phyloP scores from a whole-genome alignment of 1,140 invertebrate genomes.

The Drosophila arawakana region DNA sequence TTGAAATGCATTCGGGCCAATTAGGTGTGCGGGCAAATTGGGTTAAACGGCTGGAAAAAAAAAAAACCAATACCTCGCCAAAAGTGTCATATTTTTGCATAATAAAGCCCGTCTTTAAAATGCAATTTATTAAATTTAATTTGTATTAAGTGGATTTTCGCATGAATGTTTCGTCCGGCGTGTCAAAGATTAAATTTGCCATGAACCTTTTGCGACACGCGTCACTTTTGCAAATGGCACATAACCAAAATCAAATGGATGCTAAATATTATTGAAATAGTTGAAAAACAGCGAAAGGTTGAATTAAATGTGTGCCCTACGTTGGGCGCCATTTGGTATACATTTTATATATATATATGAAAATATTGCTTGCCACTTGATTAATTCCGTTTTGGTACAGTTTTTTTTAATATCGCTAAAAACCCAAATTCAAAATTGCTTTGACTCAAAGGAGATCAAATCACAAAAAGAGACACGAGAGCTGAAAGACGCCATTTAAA shows the following conservation, averaged over 20 bases:
- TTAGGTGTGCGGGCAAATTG: constrained; percentile 68
- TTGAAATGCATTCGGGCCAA: constrained; percentile 63
- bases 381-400: neutral
- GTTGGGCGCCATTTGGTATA: no score
- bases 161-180: constrained; percentile 25
- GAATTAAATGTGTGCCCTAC: no score
- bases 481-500: constrained; percentile 41
- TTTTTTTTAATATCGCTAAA: constrained; percentile 31
- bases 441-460: constrained; percentile 57
- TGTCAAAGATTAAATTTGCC: constrained; percentile 50
- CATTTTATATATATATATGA: neutral
- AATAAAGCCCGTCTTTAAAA: constrained; percentile 58
- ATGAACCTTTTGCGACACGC: constrained; percentile 16
- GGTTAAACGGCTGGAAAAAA: constrained; percentile 55
- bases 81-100: constrained; percentile 51
- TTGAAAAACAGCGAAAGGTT: no score
- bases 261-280: neutral
- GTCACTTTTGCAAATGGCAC: no score
- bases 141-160: constrained; percentile 69
- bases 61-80: constrained; percentile 1
- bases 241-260: no score
- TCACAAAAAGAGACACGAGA: constrained; percentile 41
- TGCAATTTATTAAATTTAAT: constrained; percentile 74
- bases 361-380: constrained; percentile 19
- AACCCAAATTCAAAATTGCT: constrained; percentile 21